Base-by-base conservation (phyloP, 2,888 invertebrate genomes). In the Rhynchonema sp. region DNA sequence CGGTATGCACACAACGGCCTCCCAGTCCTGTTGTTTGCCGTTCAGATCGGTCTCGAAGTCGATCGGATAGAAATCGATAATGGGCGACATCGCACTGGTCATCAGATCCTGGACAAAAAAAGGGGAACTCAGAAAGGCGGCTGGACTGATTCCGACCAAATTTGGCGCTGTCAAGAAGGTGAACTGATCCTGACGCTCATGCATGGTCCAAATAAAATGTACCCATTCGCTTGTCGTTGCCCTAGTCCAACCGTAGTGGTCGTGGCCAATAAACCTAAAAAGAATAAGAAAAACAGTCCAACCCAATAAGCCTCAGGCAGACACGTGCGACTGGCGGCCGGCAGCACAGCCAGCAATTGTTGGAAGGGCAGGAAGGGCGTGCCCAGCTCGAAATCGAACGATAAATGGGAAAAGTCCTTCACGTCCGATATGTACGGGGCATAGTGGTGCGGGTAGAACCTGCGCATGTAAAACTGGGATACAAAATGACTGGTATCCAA, bases 21-120 rank as follows among this genome's bases (percentile, higher is more conserved):
- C 94, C 94, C 96, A 96, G 65, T 91, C 91, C 70, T 90, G 86
- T 67, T 81, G 82, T 74, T 96, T 96, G 6, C 94, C 94, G 76
- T 96, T 96, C 60, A 94, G 79, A 78, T 96, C 96, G 0, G 88
- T 89, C 68, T 85, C 82, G 74, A 96, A 96, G 65, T 91, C 81
- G 58, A 79, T 74, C 0, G 96, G 96, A 76, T 92, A 98, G 74
- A 87, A 96, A 66, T 87, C 82, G 29, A 84, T 82, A 62, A 96
- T 86, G 1, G 88, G 82, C 0, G 88, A 87, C 65, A 82, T 79
- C 23, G 77, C 72, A n/a, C 83, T 80, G 0, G 82, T 82, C 84
- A 91, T 86, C 63, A 92, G 77, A 30, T 69, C 66, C 65, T 73
- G 38, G 38, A 38, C 9, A 38, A 38, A 38, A 38, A n/a, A n/a